These are phyloP conservation scores for Phalanger gymnotis DNA, from an alignment of 2,797 vertebrate genomes.

Conservation along the genomic window DNA sequence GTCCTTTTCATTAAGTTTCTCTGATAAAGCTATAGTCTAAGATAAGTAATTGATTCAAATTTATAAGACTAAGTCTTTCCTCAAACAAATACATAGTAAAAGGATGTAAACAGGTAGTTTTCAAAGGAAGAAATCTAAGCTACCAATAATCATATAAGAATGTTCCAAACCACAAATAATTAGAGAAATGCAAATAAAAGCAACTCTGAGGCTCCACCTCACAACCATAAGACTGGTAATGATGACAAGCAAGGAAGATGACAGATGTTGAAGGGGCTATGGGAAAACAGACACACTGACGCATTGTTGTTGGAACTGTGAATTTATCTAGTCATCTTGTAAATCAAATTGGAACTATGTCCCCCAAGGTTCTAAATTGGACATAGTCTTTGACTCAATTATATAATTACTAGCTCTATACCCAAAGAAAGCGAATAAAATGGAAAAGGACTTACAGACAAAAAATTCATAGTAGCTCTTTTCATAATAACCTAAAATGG, in stretches of 20 bases:
- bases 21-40: background rate
- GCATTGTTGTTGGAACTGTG: background rate
- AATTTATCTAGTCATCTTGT: background rate
- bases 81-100: background rate
- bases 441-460: background rate
- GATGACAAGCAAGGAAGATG: background rate
- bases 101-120: background rate
- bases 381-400: background rate
- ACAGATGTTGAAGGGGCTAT: background rate
- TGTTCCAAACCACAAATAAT: background rate
- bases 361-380: background rate
- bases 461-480: background rate
- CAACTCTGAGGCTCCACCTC: background rate
- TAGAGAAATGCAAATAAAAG: background rate
- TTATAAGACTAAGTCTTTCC: background rate
- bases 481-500: background rate
- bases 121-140: background rate
- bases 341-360: background rate
- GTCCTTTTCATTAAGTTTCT: background rate
- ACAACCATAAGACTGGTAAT: background rate
- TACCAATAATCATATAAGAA: background rate
- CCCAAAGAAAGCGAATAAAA: background rate
- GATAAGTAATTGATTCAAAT: background rate
- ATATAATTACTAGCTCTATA: background rate
- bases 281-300: background rate